Conservation (phyloP, 2,797 vertebrate species). For the Xyrichtys novacula region DNA sequence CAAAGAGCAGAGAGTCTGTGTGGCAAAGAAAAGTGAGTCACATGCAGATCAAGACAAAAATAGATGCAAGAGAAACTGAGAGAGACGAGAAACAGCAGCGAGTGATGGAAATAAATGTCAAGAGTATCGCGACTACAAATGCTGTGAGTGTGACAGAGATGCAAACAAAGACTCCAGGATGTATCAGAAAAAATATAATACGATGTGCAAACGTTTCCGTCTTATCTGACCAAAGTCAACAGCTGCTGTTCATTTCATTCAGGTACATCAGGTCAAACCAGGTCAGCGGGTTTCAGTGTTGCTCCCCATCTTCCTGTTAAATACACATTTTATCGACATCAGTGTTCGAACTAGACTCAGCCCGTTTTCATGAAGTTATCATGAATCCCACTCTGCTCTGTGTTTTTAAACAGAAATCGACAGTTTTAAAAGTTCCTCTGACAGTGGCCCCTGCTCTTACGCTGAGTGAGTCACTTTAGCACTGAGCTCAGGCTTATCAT, state of each 20-base stretch:
- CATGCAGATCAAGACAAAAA: conserved; percentile 9
- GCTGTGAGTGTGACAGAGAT: neutral
- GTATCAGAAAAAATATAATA: neutral
- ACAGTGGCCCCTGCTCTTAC: conserved; percentile 1
- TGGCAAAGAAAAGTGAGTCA: neutral
- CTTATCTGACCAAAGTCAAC: conserved; percentile 31
- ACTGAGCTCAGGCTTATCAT: conserved; percentile 16
- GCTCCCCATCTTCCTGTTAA: no score
- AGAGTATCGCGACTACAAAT: neutral
- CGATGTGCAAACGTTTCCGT: neutral
- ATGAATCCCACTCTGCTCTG: no score
- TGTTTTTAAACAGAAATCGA: no score
- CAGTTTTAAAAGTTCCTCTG: no score
- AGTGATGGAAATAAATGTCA: neutral
- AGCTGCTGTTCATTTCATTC: conserved; percentile 11
- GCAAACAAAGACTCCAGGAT: neutral
- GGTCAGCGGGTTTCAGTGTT: neutral
- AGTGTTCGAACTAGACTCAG: neutral
- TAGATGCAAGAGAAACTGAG: neutral
- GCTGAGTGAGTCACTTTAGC: conserved; percentile 2
- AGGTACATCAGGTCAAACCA: neutral
- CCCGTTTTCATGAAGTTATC: neutral
- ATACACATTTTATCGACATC: neutral
- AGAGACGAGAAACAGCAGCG: neutral
- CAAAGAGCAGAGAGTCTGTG: neutral